Base-by-base conservation (phyloP, 2,797 vertebrate species). In the Heliangelus exortis region DNA sequence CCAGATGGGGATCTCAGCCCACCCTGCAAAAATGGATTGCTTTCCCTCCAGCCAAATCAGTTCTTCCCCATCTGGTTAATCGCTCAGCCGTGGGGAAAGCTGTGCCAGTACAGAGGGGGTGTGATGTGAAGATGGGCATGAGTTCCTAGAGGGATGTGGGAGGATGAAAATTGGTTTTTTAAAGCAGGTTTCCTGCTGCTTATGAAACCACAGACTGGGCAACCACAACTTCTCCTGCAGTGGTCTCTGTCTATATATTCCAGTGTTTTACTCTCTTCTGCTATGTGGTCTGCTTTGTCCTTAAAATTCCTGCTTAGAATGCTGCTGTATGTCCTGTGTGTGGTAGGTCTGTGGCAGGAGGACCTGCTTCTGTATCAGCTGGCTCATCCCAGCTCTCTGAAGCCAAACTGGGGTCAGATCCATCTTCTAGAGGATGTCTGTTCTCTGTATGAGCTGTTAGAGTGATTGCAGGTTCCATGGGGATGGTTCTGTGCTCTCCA, bases 51-150 rank as follows among this genome's bases (percentile, higher is more conserved):
- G 83, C 77, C 91, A 91, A 91, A 91, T 86, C 83, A 59, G 66
- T 62, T 90, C 85, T 93, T 90, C 85, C 89, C 91, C 66, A 86
- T 93, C 93, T 95, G 94, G 87, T 91, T 94, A 93, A 96, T 96
- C 15, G 1, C 63, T 94, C 69, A 95, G 83, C 93, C 48, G 1
- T 91, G 80, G 87, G 85, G 80, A 95, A 74, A 72, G 85, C 93
- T 93, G 82, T 93, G 93, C 94, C 94, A 96, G 94, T 75, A 77
- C 2, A 19, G 90, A 92, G 93, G 55, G 91, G 74, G 91, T 94
- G 95, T 91, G 83, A 93, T 93, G 87, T 78, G 92, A 72, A 75
- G 93, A 79, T 1, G 48, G 73, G 91, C 88, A 66, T 41, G 83
- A 94, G 90, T 87, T 96, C 85, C 77, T 93, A 45, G 51, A 84